phyloP scores from a whole-genome alignment of 2,888 invertebrate species.

The Agapetus fuscipes region DNA sequence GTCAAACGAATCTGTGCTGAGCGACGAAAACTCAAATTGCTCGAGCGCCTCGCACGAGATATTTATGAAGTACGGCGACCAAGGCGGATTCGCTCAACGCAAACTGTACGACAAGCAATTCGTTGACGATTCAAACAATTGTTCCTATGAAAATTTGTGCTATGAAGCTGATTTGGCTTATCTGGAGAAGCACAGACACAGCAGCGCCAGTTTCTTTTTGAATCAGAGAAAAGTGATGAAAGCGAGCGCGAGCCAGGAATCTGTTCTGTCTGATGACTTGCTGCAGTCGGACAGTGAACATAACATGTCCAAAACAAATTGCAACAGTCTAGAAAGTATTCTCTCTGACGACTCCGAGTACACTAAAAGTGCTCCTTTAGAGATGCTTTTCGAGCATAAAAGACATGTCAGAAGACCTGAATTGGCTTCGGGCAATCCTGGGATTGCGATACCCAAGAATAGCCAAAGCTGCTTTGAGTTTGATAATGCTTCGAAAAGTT shows the following conservation, averaged over 20 bases:
- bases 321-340: conserved; percentile 72
- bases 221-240: conserved; percentile 56
- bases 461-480: conserved; percentile 46
- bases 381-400: conserved; percentile 54
- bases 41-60: conserved; percentile 45
- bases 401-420: conserved; percentile 34
- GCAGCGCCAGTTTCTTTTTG: conserved; percentile 73
- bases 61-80: conserved; percentile 42
- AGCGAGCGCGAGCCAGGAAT: conserved; percentile 63
- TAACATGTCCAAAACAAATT: conserved; percentile 53
- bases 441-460: conserved; percentile 31
- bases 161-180: conserved; percentile 34
- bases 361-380: conserved; percentile 69
- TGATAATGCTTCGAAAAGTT: conserved; percentile 49
- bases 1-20: conserved; percentile 46
- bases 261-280: conserved; percentile 64
- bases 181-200: conserved; percentile 52
- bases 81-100: conserved; percentile 42
- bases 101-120: conserved; percentile 37
- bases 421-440: conserved; percentile 28
- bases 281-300: conserved; percentile 41
- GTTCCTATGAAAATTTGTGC: conserved; percentile 37
- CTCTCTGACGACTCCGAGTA: conserved; percentile 70
- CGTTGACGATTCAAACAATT: conserved; percentile 40
- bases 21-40: conserved; percentile 40